Evolutionary conservation across 2,797 vertebrate species (phyloP).

Genomic region (Chelidonichthys spinosus): DNA sequence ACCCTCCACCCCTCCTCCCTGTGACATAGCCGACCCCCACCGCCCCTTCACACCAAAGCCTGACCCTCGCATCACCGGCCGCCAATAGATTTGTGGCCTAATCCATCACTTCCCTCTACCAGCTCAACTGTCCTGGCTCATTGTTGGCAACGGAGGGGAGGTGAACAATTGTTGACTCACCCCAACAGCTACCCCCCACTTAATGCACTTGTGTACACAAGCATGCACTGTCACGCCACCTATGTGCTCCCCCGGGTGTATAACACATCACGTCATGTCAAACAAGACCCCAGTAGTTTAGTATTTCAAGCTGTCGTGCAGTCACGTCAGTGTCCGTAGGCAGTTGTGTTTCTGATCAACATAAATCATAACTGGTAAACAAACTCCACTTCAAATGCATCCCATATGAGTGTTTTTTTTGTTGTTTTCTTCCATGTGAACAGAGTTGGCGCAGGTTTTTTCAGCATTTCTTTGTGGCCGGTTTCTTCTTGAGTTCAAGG

Average conservation of each 20-base stretch:
- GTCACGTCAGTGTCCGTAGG: neutral
- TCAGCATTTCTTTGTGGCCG: constrained; percentile 12
- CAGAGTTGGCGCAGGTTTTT: constrained; percentile 5
- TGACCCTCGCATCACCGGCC: constrained; percentile 70
- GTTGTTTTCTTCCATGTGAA: constrained; percentile 12
- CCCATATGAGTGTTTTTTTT: constrained; percentile 8
- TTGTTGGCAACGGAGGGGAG: constrained; percentile 68
- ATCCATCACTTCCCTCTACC: constrained; percentile 79
- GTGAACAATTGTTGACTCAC: constrained; percentile 67
- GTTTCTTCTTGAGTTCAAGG: constrained; percentile 23
- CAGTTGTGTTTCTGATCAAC: constrained; percentile 21
- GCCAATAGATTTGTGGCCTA: constrained; percentile 81
- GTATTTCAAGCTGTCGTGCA: constrained; percentile 27
- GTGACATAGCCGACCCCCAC: constrained; percentile 50
- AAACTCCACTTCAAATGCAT: constrained; percentile 23
- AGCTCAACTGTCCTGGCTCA: constrained; percentile 73
- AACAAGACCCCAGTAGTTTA: constrained; percentile 49
- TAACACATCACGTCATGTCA: constrained; percentile 64
- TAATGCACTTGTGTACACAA: constrained; percentile 7
- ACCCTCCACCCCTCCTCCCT: constrained; percentile 56
- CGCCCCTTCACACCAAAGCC: constrained; percentile 46
- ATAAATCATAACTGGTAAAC: constrained; percentile 30
- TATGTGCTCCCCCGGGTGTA: constrained; percentile 47
- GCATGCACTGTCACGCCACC: neutral
- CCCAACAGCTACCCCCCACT: constrained; percentile 4